Base-by-base conservation (phyloP, 2,888 invertebrate species). In the Arenicola marina region DNA sequence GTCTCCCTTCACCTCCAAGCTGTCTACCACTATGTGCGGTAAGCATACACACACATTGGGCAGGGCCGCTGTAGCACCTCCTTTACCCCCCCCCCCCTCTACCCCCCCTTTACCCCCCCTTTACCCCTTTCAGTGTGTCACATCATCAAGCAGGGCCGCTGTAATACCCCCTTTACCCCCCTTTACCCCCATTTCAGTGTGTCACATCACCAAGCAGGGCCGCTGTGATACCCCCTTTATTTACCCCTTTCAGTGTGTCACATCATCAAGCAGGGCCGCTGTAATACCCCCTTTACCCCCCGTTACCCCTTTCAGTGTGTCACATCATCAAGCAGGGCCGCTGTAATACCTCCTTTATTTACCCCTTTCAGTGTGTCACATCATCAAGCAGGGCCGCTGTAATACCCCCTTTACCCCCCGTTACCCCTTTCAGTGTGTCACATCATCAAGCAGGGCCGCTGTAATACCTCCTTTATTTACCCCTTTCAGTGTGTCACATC, bases 201-300 rank as follows among this genome's bases (percentile, higher is more conserved):
- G 91, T 1, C 91, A 92, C 73, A 87, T 99, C 53, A 97, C 99
- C 0, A 91, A 95, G 81, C 85, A 99, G 58, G 99, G 99, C 1
- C 99, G 99, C 84, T 99, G 99, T 1, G 96, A 95, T 74, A 98
- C 99, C 63, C 99, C 99, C 0, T 97, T 99, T 2, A 99, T 99
- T 0, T 99, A 99, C 80, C 99, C 99, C 0, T 97, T 96, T 76
- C 94, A 95, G 84, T 88, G 94, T 66, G 95, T 97, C 4, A 97
- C 97, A 24, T 28, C 44, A 21, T 46, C 38, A 21, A 15, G 11
- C 32, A 2, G 18, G 26, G 32, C 54, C 29, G n/a, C 31, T 54
- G 28, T 2, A 24, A 15, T 28, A 54, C 34, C 18, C 31, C 26
- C 21, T 56, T 4, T 56, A 2, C 18, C 26, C 7, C 43, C n/a